These are phyloP conservation scores for Monopis laevigella DNA, from an alignment of 2,888 invertebrate species.

Conservation along the genomic window DNA sequence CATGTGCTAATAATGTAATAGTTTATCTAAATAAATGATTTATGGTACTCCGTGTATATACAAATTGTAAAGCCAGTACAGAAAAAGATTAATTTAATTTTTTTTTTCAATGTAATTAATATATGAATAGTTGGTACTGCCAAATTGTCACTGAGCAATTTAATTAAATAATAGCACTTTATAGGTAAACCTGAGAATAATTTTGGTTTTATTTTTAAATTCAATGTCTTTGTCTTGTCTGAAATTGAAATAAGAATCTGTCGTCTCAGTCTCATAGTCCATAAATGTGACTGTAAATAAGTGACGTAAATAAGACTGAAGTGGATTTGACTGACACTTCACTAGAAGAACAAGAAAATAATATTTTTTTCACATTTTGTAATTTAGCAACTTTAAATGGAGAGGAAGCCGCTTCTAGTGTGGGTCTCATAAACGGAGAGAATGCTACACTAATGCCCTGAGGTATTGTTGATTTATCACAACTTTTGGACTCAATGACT, in stretches of 20 bases:
- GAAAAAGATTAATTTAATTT: slow-evolving; percentile 12
- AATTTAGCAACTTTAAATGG: not conserved
- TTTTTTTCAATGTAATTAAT: slow-evolving; percentile 13
- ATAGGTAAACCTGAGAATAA: slow-evolving; percentile 5
- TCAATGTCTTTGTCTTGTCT: not conserved
- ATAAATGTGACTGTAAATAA: not conserved
- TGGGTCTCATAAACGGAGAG: not conserved
- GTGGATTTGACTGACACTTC: not conserved
- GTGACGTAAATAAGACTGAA: too few relatives aligned
- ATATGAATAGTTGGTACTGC: slow-evolving; percentile 11
- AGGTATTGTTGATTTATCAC: not conserved
- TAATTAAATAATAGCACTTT: slow-evolving; percentile 12
- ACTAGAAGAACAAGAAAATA: too few relatives aligned
- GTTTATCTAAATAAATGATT: slow-evolving; percentile 7
- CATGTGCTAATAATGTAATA: not conserved
- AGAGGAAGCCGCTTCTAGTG: not conserved
- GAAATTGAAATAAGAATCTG: not conserved
- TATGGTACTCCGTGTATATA: slow-evolving; percentile 3
- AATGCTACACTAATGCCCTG: not conserved
- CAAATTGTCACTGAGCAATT: slow-evolving; percentile 9
- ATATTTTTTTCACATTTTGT: too few relatives aligned
- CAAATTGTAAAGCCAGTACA: slow-evolving; percentile 9
- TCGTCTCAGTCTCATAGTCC: not conserved
- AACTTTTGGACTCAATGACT: not conserved
- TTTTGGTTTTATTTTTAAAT: slow-evolving; percentile 1